Evolutionary conservation across 30 jellyfish, hydroid and myxozoan genomes (phyloP).

Genomic region (Aurelia sp.): DNA sequence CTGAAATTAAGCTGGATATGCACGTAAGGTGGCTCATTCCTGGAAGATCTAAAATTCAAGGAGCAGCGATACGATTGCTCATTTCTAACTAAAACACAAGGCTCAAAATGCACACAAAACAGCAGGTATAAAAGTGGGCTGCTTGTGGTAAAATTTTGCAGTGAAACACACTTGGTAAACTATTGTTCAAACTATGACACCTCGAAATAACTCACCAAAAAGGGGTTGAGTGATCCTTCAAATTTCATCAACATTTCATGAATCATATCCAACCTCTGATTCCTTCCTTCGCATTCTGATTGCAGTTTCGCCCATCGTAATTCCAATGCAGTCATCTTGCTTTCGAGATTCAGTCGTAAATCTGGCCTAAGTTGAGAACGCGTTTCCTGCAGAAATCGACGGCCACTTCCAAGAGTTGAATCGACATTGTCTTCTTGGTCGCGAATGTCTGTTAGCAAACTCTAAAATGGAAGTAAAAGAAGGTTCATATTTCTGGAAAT

Average conservation of each 20-base stretch:
- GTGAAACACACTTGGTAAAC: too few relatives aligned
- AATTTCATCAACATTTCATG: constrained; percentile 89
- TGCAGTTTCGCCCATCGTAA: constrained; percentile 97
- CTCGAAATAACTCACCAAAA: constrained; percentile 67
- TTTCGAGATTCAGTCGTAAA: constrained; percentile 74
- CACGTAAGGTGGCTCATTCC: too few relatives aligned
- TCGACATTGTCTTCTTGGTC: constrained; percentile 74
- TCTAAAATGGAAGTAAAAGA: constrained; percentile 12
- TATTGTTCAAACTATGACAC: too few relatives aligned
- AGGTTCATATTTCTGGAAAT: too few relatives aligned
- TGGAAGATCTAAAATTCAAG: too few relatives aligned
- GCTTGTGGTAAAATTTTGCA: too few relatives aligned
- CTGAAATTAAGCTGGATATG: too few relatives aligned
- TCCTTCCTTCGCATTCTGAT: constrained; percentile 96
- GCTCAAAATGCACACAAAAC: too few relatives aligned
- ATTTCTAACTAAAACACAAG: too few relatives aligned
- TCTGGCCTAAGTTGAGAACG: constrained; percentile 77
- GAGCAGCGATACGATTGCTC: too few relatives aligned
- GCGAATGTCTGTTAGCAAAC: constrained; percentile 35
- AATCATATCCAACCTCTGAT: constrained; percentile 76
- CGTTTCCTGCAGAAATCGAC: constrained; percentile 73
- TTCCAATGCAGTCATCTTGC: constrained; percentile 85
- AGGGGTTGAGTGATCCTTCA: constrained; percentile 85
- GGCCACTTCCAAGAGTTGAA: constrained; percentile 62
- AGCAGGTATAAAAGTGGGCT: too few relatives aligned